Evolutionary conservation across 1,140 invertebrate species (phyloP).

Genomic region (Papilio machaon): DNA sequence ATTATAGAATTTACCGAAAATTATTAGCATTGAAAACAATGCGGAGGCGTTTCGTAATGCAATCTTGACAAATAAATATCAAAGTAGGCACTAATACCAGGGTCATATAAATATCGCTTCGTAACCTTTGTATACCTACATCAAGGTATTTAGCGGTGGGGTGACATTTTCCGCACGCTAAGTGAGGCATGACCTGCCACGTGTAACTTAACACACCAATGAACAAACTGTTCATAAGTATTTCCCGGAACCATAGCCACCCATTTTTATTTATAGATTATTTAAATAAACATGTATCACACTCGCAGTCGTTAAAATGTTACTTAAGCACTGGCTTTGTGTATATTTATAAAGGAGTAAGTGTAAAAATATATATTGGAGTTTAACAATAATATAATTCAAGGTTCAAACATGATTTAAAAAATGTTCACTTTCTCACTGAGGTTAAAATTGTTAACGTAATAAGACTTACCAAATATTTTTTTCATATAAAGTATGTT

Average conservation of each 20-base stretch:
- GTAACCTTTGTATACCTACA: not conserved
- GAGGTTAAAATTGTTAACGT: too few species aligned
- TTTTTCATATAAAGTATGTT: not conserved
- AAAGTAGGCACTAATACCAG: too few species aligned
- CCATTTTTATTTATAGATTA: not conserved
- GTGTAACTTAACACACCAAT: not conserved
- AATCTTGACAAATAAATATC: too few species aligned
- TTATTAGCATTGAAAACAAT: too few species aligned
- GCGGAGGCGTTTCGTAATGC: too few species aligned
- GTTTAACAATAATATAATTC: too few species aligned
- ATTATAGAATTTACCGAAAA: too few species aligned
- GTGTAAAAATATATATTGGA: too few species aligned
- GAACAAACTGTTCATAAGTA: constrained; percentile 13
- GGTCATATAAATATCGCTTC: not conserved
- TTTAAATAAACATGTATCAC: not conserved
- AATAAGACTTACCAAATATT: too few species aligned
- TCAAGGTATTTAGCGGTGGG: not conserved
- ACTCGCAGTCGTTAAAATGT: too few species aligned
- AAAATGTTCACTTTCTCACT: not conserved
- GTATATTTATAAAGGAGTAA: not conserved
- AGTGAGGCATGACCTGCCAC: not conserved
- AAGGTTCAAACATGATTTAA: not conserved
- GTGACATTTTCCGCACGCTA: not conserved
- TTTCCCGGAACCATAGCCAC: not conserved
- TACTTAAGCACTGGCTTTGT: not conserved